Conservation (phyloP, 2,888 invertebrate genomes). For the Mythimna albipuncta region DNA sequence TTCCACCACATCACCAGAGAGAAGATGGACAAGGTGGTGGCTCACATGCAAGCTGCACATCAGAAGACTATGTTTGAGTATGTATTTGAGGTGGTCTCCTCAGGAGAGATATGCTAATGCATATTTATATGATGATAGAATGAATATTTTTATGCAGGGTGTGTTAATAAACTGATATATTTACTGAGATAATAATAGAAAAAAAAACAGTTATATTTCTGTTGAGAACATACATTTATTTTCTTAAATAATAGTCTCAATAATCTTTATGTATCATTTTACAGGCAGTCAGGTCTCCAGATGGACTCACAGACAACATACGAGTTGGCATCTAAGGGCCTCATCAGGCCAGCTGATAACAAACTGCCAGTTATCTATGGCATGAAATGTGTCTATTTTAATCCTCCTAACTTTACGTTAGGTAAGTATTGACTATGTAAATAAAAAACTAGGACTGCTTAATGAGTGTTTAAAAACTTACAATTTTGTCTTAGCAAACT, state of each 20-base stretch:
- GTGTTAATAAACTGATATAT: too few relatives aligned
- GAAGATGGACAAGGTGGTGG: slow-evolving; percentile 93
- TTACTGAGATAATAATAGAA: too few relatives aligned
- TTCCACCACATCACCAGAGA: slow-evolving; percentile 93
- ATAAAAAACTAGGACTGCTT: neutral
- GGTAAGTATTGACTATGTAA: slow-evolving; percentile 84
- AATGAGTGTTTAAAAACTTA: too few relatives aligned
- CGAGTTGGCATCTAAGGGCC: slow-evolving; percentile 96
- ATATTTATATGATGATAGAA: neutral
- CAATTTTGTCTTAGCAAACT: too few relatives aligned
- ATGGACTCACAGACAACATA: slow-evolving; percentile 97
- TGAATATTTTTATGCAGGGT: too few relatives aligned
- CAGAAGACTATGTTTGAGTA: slow-evolving; percentile 96
- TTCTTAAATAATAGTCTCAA: neutral
- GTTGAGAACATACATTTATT: neutral
- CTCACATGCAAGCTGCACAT: slow-evolving; percentile 96
- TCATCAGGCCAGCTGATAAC: slow-evolving; percentile 93
- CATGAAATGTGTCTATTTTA: slow-evolving; percentile 95
- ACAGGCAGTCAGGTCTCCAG: slow-evolving; percentile 94
- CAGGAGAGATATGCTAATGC: neutral
- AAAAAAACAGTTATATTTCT: neutral
- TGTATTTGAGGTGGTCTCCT: slow-evolving; percentile 73
- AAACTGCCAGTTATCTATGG: slow-evolving; percentile 95
- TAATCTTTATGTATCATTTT: slow-evolving; percentile 41
- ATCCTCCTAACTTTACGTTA: slow-evolving; percentile 95